phyloP scores from a whole-genome alignment of 2,113 vertebrate genomes.

The Myiagra hebetior region DNA sequence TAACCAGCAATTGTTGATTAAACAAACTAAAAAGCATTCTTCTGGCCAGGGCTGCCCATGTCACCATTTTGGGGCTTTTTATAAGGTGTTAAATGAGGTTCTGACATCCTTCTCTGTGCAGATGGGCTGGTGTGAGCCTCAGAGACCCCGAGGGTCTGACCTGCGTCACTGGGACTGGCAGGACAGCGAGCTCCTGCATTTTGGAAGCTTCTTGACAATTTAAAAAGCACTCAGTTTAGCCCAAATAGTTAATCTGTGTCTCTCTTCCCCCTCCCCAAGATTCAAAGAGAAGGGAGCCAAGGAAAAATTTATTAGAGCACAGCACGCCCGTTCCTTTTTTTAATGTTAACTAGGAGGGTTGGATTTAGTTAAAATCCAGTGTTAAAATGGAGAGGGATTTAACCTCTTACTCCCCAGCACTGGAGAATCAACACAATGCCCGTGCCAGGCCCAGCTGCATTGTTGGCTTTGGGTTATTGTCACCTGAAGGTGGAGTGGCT shows the following conservation, averaged over 20 bases:
- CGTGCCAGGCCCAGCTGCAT: not conserved
- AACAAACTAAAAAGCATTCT: conserved; percentile 9
- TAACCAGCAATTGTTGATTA: conserved; percentile 35
- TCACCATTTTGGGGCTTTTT: not conserved
- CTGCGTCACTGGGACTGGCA: conserved; percentile 2
- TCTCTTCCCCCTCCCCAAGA: not conserved
- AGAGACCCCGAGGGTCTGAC: not conserved
- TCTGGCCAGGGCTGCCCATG: not conserved
- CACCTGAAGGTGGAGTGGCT: not conserved
- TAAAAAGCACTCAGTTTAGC: conserved; percentile 41
- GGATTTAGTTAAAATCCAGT: not conserved
- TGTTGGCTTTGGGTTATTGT: not conserved
- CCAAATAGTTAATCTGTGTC: conserved; percentile 36
- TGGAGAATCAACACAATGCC: not conserved
- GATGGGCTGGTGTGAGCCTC: not conserved
- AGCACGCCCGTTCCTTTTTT: not conserved
- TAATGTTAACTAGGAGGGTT: not conserved
- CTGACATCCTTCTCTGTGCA: not conserved
- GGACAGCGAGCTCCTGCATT: not conserved
- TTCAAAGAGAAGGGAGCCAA: conserved; percentile 56
- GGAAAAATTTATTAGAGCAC: conserved; percentile 54
- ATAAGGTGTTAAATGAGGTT: not conserved
- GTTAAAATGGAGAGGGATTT: not conserved
- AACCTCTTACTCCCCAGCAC: not conserved
- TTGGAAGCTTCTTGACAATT: conserved; percentile 23